Base-by-base conservation (phyloP, 1,140 invertebrate genomes). In the Drosophila subobscura region DNA sequence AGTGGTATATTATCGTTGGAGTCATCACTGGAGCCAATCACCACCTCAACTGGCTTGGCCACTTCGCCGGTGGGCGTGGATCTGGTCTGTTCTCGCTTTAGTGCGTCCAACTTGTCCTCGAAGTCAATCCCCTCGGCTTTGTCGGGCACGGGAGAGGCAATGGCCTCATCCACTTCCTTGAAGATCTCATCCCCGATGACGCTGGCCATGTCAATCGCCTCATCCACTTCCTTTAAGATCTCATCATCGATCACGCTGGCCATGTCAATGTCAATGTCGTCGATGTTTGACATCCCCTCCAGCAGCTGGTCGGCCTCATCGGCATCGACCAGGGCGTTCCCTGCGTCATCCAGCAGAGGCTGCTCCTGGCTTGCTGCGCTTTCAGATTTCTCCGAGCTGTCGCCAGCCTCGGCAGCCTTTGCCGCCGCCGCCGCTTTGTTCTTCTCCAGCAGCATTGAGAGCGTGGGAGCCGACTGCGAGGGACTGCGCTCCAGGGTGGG, bases 361-460 rank as follows among this genome's bases (percentile, higher is more conserved):
- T 64, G 56, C 2, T 79, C 68, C 20, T 55, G 44, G 33, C 12
- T 66, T 3, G 12, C 53, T 10, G 52, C 2, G 25, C 53, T 60
- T 5, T 50, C 33, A 8, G 53, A 5, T 16, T 27, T 55, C 6
- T 25, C 12, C 14, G 42, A 2, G 27, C 44, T n/a, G 5, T n/a
- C n/a, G 29, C 5, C 5, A 33, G 16, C 40, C 29, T 22, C 54
- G 56, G 29, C 29, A 8, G 55, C 44, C 4, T 47, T 53, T 60
- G 93, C 93, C 59, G 93, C 93, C 59, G 93, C 93, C 42, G 92
- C 37, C 89, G 92, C 37, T 88, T 93, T 93, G 2, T 92, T 93
- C 49, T 93, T 93, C 72, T 95, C 94, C n/a, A 95, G 79, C 5
- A 95, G 86, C 92, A 94, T 94, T 0, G 94, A 95, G 0, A 95